Conservation (phyloP, 2,113 vertebrate genomes). For the Nesoenas mayeri region DNA sequence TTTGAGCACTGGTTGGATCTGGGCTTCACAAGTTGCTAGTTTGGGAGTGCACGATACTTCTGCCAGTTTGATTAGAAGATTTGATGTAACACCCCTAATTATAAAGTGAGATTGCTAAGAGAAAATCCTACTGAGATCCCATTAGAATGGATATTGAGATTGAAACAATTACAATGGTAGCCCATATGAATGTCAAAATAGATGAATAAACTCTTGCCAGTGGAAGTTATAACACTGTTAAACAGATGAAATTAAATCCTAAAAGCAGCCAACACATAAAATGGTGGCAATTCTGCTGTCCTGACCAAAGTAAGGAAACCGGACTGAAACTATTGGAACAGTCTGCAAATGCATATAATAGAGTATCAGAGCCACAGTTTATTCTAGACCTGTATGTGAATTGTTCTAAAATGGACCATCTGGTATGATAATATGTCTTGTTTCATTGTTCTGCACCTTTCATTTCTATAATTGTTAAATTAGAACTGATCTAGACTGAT, state of each 20-base stretch:
- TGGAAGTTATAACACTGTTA: constrained; percentile 17
- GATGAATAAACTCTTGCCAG: constrained; percentile 24
- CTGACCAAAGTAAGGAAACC: constrained; percentile 7
- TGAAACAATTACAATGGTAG: background rate
- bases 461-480: background rate
- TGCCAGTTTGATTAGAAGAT: constrained; percentile 2
- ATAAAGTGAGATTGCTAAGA: background rate
- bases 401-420: background rate
- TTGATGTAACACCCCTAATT: constrained; percentile 20
- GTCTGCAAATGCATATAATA: background rate
- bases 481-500: background rate
- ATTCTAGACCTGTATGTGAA: background rate
- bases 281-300: background rate
- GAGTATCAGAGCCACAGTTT: background rate
- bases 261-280: background rate
- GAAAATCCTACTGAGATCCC: constrained; percentile 17
- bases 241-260: constrained; percentile 33
- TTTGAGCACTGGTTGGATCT: background rate
- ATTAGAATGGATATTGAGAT: constrained; percentile 29
- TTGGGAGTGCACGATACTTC: background rate
- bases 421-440: background rate
- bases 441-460: background rate
- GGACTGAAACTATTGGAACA: background rate
- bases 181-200: constrained; percentile 21
- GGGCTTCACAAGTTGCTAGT: background rate